Conservation (phyloP, 1,140 invertebrate genomes). For the Tachypleus tridentatus region DNA sequence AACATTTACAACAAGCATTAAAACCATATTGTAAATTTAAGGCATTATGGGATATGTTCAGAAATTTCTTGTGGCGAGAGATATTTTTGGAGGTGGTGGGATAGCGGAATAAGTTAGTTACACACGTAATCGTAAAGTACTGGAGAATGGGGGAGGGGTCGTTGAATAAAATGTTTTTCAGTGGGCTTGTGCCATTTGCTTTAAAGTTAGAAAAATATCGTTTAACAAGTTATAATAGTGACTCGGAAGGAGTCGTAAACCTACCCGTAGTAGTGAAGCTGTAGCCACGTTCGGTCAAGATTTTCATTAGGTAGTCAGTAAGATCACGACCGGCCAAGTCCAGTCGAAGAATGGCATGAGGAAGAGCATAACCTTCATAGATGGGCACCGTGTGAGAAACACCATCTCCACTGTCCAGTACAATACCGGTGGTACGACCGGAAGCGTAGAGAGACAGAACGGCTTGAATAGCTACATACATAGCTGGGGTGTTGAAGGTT, state of each 20-base stretch:
- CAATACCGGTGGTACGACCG: conserved; percentile 90
- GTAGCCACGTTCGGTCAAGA: conserved; percentile 90
- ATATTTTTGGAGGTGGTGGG: too few species aligned
- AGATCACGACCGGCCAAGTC: conserved; percentile 87
- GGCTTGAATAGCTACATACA: conserved; percentile 87
- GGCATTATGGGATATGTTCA: not conserved
- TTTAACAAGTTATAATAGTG: conserved; percentile 3
- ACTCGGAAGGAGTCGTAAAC: not conserved
- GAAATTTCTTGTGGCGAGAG: too few species aligned
- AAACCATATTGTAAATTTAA: too few species aligned
- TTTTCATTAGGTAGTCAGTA: conserved; percentile 93
- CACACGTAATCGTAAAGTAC: too few species aligned
- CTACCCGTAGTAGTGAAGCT: conserved; percentile 77
- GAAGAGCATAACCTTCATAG: conserved; percentile 64
- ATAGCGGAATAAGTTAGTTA: too few species aligned
- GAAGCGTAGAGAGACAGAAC: conserved; percentile 84
- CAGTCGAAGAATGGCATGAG: conserved; percentile 70
- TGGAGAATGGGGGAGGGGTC: too few species aligned
- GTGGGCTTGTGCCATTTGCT: too few species aligned
- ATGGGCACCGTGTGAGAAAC: conserved; percentile 90
- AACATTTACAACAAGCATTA: too few species aligned
- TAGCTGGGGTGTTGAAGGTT: conserved; percentile 68
- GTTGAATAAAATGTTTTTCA: too few species aligned
- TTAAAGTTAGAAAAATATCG: not conserved
- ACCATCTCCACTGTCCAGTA: conserved; percentile 84